Conservation (phyloP, 2,888 invertebrate genomes). For the Apamea anceps region DNA sequence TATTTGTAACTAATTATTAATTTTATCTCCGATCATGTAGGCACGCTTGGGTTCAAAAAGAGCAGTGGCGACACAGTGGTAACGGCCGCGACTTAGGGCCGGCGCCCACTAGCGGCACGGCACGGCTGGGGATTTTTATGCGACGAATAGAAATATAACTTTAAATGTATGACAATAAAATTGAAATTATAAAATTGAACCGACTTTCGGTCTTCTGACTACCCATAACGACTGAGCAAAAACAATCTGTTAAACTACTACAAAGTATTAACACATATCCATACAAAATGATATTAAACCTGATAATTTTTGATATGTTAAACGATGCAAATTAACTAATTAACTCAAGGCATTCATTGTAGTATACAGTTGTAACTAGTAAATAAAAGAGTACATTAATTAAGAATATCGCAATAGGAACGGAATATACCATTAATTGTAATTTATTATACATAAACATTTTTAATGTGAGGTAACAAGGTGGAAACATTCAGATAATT, state of each 20-base stretch:
- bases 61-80: no score
- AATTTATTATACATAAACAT: conserved; percentile 28
- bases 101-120: no score
- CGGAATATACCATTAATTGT: conserved; percentile 7
- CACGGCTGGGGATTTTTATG: no score
- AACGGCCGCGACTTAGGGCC: no score
- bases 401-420: conserved; percentile 40
- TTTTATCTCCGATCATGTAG: background rate
- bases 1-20: background rate
- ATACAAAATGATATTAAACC: no score
- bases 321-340: conserved; percentile 30
- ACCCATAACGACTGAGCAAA: background rate
- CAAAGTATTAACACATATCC: background rate
- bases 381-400: conserved; percentile 41
- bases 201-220: background rate
- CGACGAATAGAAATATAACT: no score
- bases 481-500: background rate
- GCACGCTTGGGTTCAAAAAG: no score
- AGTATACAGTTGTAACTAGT: conserved; percentile 28
- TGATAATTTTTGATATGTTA: background rate
- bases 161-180: no score
- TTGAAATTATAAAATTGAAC: no score
- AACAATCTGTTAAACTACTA: background rate
- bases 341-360: conserved; percentile 53
- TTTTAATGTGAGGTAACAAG: conserved; percentile 27